phyloP scores from a whole-genome alignment of 2,888 invertebrate genomes.

The Microdon myrmicae region DNA sequence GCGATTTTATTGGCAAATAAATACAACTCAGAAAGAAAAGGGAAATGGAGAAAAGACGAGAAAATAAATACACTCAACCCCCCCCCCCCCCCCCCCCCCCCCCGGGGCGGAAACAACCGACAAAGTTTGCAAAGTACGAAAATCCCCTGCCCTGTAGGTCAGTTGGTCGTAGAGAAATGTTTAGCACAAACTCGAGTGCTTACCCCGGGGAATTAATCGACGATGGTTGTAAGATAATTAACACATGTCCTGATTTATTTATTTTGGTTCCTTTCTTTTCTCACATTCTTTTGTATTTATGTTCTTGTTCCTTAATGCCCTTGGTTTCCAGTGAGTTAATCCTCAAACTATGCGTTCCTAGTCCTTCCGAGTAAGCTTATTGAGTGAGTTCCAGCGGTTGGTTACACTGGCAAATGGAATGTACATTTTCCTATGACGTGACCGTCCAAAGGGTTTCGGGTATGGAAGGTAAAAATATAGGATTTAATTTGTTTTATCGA shows the following conservation, averaged over 20 bases:
- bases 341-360: too few species aligned
- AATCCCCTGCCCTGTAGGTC: conserved; percentile 24
- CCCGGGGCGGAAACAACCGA: conserved; percentile 11
- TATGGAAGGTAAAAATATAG: conserved; percentile 25
- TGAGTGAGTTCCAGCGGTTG: too few species aligned
- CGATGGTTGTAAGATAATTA: conserved; percentile 57
- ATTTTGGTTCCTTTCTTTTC: conserved; percentile 37
- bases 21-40: conserved; percentile 15
- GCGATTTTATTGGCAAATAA: conserved; percentile 50
- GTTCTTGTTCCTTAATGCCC: too few species aligned
- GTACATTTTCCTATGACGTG: too few species aligned
- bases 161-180: conserved; percentile 18
- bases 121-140: conserved; percentile 19
- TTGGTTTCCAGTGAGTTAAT: too few species aligned
- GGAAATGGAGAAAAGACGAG: conserved; percentile 3
- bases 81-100: too few species aligned
- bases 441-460: too few species aligned
- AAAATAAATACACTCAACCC: too few species aligned
- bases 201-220: conserved; percentile 53
- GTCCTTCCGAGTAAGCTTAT: too few species aligned
- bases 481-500: conserved; percentile 48
- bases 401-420: too few species aligned
- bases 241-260: conserved; percentile 64
- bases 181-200: conserved; percentile 35
- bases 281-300: conserved; percentile 23